Percentiles rank a stretch among this genome's conserved stretches.
Conservation (phyloP, 2,888 invertebrate genomes). For the Tenthredo mesomela region DNA sequence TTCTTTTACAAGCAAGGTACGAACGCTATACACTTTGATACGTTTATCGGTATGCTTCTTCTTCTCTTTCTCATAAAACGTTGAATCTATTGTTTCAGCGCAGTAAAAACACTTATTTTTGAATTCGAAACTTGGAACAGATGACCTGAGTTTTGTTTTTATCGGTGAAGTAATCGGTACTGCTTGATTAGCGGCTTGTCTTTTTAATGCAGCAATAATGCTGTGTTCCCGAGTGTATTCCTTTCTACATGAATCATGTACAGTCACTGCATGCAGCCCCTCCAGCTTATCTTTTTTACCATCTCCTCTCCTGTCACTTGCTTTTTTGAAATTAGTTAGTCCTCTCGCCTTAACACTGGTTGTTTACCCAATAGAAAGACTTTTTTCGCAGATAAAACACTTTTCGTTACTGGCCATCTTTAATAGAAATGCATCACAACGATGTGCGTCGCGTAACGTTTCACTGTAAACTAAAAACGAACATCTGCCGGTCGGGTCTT, state of each 20-base stretch:
- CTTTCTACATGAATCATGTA: neutral
- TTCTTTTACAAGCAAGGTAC: neutral
- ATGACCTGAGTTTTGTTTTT: neutral
- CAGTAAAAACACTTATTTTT: slow-evolving; percentile 15
- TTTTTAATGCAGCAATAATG: neutral
- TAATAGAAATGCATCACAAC: neutral
- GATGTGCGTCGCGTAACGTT: neutral
- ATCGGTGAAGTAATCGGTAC: neutral
- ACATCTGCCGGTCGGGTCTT: slow-evolving; percentile 38
- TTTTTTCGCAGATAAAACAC: slow-evolving; percentile 1
- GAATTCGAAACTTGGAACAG: neutral
- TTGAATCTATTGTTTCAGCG: neutral
- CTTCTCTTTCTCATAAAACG: neutral
- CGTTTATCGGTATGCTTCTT: neutral
- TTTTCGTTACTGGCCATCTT: neutral
- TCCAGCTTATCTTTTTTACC: neutral
- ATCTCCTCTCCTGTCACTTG: neutral
- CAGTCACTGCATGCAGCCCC: neutral
- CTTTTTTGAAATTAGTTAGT: neutral
- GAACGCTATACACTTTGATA: neutral
- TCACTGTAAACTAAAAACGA: neutral
- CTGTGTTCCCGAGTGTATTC: neutral
- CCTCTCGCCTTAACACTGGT: neutral
- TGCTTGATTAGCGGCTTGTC: neutral
- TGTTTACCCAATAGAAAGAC: neutral